phyloP scores from a whole-genome alignment of 2,797 vertebrate species.

The Sebastes miniatus region DNA sequence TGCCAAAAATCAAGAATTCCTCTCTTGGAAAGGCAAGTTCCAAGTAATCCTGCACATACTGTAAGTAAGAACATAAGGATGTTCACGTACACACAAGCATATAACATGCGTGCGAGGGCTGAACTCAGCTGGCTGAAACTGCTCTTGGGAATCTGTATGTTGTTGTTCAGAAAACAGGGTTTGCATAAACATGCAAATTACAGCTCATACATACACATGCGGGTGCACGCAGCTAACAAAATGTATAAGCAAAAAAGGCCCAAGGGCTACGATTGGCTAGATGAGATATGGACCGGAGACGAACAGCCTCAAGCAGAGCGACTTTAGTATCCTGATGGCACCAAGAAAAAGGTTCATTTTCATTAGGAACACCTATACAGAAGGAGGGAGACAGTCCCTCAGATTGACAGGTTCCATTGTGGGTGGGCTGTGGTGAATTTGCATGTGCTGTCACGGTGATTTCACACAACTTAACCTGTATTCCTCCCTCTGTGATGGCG shows the following conservation, averaged over 20 bases:
- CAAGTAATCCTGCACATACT: constrained; percentile 7
- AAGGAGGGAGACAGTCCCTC: constrained; percentile 9
- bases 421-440: constrained; percentile 70
- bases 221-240: constrained; percentile 15
- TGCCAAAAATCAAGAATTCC: constrained; percentile 10
- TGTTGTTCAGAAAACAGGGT: constrained; percentile 46
- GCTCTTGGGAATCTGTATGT: constrained; percentile 40
- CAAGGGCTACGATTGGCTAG: constrained; percentile 14
- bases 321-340: constrained; percentile 10
- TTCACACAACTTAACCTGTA: constrained; percentile 80
- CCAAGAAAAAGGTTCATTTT: constrained; percentile 17
- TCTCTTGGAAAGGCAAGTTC: neutral
- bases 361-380: constrained; percentile 20
- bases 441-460: constrained; percentile 78
- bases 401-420: constrained; percentile 70
- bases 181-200: constrained; percentile 62
- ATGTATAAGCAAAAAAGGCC: constrained; percentile 12
- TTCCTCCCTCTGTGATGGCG: constrained; percentile 64
- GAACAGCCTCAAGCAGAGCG: constrained; percentile 16
- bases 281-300: constrained; percentile 22
- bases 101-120: constrained; percentile 17
- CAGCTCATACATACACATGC: constrained; percentile 55
- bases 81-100: neutral
- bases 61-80: neutral
- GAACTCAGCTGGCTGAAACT: neutral